phyloP scores from a whole-genome alignment of 2,113 vertebrate species.

The Struthio camelus region DNA sequence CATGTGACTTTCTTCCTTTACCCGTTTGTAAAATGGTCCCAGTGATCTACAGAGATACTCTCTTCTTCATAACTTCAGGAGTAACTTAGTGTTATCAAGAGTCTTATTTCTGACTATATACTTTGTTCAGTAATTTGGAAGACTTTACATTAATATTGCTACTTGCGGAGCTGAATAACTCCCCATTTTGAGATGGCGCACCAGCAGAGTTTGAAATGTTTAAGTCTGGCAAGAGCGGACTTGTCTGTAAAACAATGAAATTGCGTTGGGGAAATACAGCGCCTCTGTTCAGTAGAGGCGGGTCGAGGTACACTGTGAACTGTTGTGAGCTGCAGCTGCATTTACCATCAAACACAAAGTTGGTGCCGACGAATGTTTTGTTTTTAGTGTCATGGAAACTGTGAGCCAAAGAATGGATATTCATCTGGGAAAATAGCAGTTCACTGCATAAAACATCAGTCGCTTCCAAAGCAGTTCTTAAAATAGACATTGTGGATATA shows the following conservation, averaged over 20 bases:
- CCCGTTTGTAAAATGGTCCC: not conserved
- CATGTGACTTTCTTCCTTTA: not conserved
- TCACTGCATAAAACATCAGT: constrained; percentile 77
- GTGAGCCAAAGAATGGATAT: constrained; percentile 79
- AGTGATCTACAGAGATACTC: not conserved
- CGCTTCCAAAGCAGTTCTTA: constrained; percentile 74
- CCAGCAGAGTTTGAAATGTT: constrained; percentile 48
- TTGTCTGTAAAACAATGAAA: constrained; percentile 67
- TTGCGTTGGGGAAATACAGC: constrained; percentile 70
- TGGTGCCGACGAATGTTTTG: constrained; percentile 80
- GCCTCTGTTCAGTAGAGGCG: constrained; percentile 59
- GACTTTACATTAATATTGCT: not conserved
- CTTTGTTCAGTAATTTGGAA: not conserved
- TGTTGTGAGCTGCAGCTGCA: constrained; percentile 78
- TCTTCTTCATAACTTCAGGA: not conserved
- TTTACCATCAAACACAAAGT: constrained; percentile 78
- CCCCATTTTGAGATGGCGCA: constrained; percentile 26
- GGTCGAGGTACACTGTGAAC: constrained; percentile 66
- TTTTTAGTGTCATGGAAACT: constrained; percentile 85
- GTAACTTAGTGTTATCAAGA: not conserved
- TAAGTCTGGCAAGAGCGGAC: constrained; percentile 35
- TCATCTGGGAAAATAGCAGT: constrained; percentile 80
- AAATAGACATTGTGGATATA: constrained; percentile 76
- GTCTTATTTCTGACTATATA: not conserved
- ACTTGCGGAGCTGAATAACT: constrained; percentile 32